Evolutionary conservation across 2,888 invertebrate species (phyloP), one percentile per base, ranked within the genome.

Genomic region (Clanis bilineata): DNA sequence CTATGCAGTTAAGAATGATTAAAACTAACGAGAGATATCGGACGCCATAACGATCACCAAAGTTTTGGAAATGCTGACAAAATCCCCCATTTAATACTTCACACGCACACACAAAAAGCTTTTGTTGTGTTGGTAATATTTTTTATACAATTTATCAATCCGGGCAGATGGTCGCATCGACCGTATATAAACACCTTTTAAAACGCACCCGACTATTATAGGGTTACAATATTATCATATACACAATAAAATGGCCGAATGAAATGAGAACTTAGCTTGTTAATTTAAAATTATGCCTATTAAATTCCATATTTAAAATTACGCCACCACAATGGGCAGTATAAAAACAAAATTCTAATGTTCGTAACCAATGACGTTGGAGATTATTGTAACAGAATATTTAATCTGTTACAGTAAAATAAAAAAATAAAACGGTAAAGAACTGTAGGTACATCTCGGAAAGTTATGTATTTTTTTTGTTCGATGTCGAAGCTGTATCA

Each of bases 111-210:
- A 67, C 65, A 71, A 32, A 62, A 60, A 58, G 58, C 41, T 63
- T 69, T 68, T 66, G 72, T 82, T 80, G 79, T 83, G 76, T 78
- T 74, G 72, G 76, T 72, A 74, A 76, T 71, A 80, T 83, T 90
- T 90, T 92, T 91, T 90, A 90, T 84, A 85, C 83, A 83, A 83
- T 90, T 86, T 88, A 90, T 88, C 89, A 90, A 88, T 86, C 80
- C 79, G 78, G 80, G 85, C 92, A 92, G 92, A 92, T 92, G 91
- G 86, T 79, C 82, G 66, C 28, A 58, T 51, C 47, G 58, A 69
- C 71, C 81, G 76, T 88, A 85, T 72, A 87, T 89, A 89, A 86
- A 88, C 87, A 90, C 87, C 86, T 88, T 88, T 86, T 84, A 77
- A 84, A 88, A 86, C 80, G 79, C 83, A 86, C 79, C 84, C 86